Conservation (phyloP, 2,888 invertebrate species). For the Hemicrepidius hirtus region DNA sequence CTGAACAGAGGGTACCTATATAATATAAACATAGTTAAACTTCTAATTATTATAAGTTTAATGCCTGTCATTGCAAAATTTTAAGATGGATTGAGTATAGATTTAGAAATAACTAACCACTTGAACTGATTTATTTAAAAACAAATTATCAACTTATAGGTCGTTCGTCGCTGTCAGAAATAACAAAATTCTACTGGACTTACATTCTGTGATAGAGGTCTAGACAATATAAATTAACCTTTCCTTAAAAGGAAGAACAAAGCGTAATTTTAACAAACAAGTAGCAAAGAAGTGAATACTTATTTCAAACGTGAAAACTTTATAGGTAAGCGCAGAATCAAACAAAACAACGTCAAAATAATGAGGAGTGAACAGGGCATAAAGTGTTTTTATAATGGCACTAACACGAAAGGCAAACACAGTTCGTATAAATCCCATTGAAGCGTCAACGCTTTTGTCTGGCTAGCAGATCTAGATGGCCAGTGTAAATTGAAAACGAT, state of each 20-base stretch:
- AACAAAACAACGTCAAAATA: constrained; percentile 59
- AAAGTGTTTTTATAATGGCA: constrained; percentile 57
- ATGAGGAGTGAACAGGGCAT: constrained; percentile 58
- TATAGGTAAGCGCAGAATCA: constrained; percentile 15
- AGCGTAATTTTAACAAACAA: background rate
- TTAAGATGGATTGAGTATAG: too few relatives aligned
- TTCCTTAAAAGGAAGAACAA: constrained; percentile 8
- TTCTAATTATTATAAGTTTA: too few relatives aligned
- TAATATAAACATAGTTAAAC: too few relatives aligned
- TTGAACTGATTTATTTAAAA: too few relatives aligned
- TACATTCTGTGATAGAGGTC: background rate
- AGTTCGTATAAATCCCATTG: constrained; percentile 61
- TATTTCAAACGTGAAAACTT: constrained; percentile 12
- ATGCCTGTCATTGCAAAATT: too few relatives aligned
- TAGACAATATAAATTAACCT: constrained; percentile 8
- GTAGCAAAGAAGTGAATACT: background rate
- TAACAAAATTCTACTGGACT: too few relatives aligned
- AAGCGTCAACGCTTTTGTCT: constrained; percentile 62
- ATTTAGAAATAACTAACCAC: too few relatives aligned
- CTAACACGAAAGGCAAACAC: constrained; percentile 60
- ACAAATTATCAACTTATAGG: too few relatives aligned
- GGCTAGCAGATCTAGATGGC: constrained; percentile 57
- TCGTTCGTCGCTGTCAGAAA: too few relatives aligned
- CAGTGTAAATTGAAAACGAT: constrained; percentile 64
- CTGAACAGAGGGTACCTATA: too few relatives aligned